Conservation (phyloP, 2,888 invertebrate species). For the Prenolepis imparis region DNA sequence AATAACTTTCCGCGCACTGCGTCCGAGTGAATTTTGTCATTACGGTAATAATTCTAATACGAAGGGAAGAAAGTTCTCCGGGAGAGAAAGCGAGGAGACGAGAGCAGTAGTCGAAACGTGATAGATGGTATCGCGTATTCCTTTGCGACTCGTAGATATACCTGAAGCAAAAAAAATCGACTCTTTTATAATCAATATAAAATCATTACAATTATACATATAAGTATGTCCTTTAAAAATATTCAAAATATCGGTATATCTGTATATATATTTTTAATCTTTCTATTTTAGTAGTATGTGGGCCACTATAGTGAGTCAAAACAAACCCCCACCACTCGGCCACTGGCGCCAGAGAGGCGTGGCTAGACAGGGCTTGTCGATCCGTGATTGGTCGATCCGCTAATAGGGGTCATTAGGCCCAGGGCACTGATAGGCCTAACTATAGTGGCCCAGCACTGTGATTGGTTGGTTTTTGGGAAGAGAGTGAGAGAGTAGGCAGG, state of each 20-base stretch:
- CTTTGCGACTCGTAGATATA: not conserved
- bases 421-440: no score
- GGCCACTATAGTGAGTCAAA: no score
- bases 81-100: slow-evolving; percentile 72
- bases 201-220: not conserved
- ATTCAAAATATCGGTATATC: not conserved
- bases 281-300: no score
- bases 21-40: slow-evolving; percentile 60
- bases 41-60: slow-evolving; percentile 66
- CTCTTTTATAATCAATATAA: not conserved
- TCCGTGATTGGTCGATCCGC: no score
- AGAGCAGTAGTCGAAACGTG: not conserved
- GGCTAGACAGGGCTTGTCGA: no score
- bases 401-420: no score
- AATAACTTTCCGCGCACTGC: slow-evolving; percentile 20
- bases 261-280: no score
- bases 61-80: slow-evolving; percentile 76
- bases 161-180: not conserved
- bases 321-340: no score
- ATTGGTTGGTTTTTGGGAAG: no score
- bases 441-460: no score
- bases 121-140: not conserved
- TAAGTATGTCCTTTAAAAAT: not conserved
- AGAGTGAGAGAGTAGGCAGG: no score
- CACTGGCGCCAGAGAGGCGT: no score